Evolutionary conservation across 1,140 invertebrate genomes (phyloP).

Genomic region (Drosophila gunungcola): DNA sequence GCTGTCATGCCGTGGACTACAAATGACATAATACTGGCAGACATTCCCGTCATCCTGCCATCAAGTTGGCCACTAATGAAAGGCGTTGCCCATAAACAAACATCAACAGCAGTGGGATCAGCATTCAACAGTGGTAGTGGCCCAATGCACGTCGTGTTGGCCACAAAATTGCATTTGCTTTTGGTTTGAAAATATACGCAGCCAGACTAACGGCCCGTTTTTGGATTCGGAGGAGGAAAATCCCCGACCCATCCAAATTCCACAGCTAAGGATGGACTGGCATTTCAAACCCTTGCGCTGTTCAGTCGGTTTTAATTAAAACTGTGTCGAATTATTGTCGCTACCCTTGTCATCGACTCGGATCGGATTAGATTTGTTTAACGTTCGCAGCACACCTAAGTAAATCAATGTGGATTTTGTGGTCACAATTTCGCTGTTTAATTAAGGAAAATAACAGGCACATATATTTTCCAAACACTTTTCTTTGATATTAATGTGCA

Average conservation of each 20-base stretch:
- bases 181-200: conserved; percentile 30
- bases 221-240: neutral
- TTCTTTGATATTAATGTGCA: conserved; percentile 35
- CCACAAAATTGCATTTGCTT: conserved; percentile 62
- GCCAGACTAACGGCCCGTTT: conserved; percentile 4
- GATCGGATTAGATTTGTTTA: conserved; percentile 16
- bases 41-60: conserved; percentile 29
- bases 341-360: conserved; percentile 30
- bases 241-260: conserved; percentile 19
- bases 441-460: conserved; percentile 10
- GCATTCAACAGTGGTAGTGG: conserved; percentile 1
- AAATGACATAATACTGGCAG: conserved; percentile 53
- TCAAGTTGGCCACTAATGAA: conserved; percentile 54
- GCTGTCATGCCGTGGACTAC: conserved; percentile 26
- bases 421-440: conserved; percentile 36
- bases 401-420: conserved; percentile 14
- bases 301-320: conserved; percentile 56
- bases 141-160: conserved; percentile 28
- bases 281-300: neutral
- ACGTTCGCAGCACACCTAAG: neutral
- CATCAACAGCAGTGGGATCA: conserved; percentile 27
- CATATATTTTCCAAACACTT: conserved; percentile 10
- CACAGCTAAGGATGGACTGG: conserved; percentile 1
- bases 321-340: conserved; percentile 46
- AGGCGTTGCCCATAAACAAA: conserved; percentile 53